phyloP scores from a whole-genome alignment of 2,888 invertebrate species.

The Orthosia gracilis region DNA sequence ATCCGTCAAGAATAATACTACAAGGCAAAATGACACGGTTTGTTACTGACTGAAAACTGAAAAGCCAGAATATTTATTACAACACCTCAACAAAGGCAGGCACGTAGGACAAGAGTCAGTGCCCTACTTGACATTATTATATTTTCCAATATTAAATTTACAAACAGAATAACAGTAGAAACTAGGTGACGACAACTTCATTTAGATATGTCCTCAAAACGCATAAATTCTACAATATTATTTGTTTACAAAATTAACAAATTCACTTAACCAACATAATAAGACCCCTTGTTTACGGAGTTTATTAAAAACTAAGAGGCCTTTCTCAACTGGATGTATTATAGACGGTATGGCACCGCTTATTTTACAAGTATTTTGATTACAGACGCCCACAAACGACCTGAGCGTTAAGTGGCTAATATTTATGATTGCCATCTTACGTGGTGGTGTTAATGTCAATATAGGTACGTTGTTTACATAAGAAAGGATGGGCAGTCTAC shows the following conservation, averaged over 20 bases:
- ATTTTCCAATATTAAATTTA: constrained; percentile 12
- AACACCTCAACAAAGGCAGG: not conserved
- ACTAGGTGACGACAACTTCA: constrained; percentile 13
- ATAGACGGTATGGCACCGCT: constrained; percentile 67
- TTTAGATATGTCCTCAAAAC: constrained; percentile 13
- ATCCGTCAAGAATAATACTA: not conserved
- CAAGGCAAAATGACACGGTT: not conserved
- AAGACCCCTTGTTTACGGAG: not conserved
- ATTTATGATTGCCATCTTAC: constrained; percentile 35
- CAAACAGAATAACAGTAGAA: constrained; percentile 29
- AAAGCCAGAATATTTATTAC: not conserved
- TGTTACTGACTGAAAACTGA: not conserved
- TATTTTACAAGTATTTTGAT: constrained; percentile 59
- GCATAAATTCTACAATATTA: constrained; percentile 57
- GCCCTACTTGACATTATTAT: not conserved
- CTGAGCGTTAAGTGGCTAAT: constrained; percentile 26
- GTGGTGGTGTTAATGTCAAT: constrained; percentile 29
- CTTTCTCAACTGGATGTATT: constrained; percentile 43
- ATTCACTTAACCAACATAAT: constrained; percentile 26
- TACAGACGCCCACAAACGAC: constrained; percentile 51
- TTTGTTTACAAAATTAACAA: constrained; percentile 60
- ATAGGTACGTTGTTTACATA: constrained; percentile 37
- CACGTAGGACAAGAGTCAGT: not conserved
- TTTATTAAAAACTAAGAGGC: constrained; percentile 20
- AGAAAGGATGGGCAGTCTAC: constrained; percentile 25